phyloP scores from a whole-genome alignment of 92 coral and sea anemone species.

The Epizoanthus scotinus region DNA sequence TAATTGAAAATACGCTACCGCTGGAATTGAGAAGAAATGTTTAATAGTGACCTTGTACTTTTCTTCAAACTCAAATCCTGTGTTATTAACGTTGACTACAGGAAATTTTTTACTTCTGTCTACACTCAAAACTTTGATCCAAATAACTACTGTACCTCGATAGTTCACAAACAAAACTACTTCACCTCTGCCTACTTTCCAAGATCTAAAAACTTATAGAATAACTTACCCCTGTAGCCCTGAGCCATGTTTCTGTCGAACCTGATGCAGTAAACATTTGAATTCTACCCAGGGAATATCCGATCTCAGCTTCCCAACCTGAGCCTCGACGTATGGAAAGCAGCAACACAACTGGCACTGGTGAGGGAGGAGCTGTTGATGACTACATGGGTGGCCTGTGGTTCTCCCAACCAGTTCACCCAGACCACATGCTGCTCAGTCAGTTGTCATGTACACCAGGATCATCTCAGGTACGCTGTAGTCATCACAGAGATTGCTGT shows the following conservation, averaged over 20 bases:
- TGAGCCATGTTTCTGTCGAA: slow-evolving; percentile 11
- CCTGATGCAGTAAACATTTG: background rate
- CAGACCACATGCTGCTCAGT: slow-evolving; percentile 92
- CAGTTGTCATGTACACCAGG: slow-evolving; percentile 90
- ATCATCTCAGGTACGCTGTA: slow-evolving; percentile 87
- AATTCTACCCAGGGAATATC: slow-evolving; percentile 44
- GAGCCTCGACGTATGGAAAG: slow-evolving; percentile 89
- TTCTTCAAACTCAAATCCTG: too few relatives aligned
- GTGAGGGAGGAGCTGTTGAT: slow-evolving; percentile 52
- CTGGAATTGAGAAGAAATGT: too few relatives aligned
- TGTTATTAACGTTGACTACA: too few relatives aligned
- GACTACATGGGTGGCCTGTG: slow-evolving; percentile 61
- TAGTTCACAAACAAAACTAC: too few relatives aligned
- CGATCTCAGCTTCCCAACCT: slow-evolving; percentile 87
- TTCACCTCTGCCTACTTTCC: too few relatives aligned
- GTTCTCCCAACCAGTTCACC: slow-evolving; percentile 96
- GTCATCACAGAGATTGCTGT: background rate
- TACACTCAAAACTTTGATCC: too few relatives aligned
- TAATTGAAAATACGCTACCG: too few relatives aligned
- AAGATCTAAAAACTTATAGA: too few relatives aligned
- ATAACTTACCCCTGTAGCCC: too few relatives aligned
- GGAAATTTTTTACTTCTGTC: too few relatives aligned
- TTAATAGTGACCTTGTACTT: too few relatives aligned
- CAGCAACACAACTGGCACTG: slow-evolving; percentile 58
- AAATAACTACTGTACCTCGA: too few relatives aligned